These are phyloP conservation scores for Actenoides lindsayi DNA, from an alignment of 2,113 vertebrate genomes.

Conservation along the genomic window DNA sequence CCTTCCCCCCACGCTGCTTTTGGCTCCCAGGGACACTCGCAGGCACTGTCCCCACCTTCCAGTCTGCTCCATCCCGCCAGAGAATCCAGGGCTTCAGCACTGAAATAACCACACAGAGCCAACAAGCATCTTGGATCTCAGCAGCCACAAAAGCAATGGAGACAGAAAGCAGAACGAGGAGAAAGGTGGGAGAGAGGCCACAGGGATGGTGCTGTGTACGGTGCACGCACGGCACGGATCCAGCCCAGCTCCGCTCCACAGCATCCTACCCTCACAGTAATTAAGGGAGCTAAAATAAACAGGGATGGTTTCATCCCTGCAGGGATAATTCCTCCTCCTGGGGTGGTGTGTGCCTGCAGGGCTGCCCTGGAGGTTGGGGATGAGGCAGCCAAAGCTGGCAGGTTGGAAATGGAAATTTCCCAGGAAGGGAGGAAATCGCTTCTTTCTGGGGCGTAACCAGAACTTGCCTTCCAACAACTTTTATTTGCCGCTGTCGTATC, in stretches of 20 bases:
- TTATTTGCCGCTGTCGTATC: background rate
- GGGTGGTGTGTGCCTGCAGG: background rate
- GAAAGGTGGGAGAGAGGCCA: background rate
- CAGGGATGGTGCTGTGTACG: accelerated
- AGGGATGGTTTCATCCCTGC: background rate
- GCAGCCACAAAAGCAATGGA: background rate
- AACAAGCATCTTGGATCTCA: accelerated
- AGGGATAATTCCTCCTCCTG: background rate
- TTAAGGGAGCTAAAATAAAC: background rate
- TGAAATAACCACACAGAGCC: background rate
- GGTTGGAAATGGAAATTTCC: conserved; percentile 28
- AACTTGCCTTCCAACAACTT: background rate
- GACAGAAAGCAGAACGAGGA: background rate
- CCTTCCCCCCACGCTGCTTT: background rate
- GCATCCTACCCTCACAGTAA: accelerated
- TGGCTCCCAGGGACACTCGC: background rate
- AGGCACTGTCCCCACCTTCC: background rate
- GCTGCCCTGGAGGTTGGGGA: background rate
- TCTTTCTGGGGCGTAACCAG: background rate
- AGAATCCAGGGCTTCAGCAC: background rate
- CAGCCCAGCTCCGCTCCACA: accelerated
- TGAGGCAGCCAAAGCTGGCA: background rate
- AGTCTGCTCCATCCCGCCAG: background rate
- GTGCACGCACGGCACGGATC: accelerated
- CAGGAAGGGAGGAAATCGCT: background rate